Conservation (phyloP, 1,140 invertebrate genomes). For the Chrysomallon squamiferum region DNA sequence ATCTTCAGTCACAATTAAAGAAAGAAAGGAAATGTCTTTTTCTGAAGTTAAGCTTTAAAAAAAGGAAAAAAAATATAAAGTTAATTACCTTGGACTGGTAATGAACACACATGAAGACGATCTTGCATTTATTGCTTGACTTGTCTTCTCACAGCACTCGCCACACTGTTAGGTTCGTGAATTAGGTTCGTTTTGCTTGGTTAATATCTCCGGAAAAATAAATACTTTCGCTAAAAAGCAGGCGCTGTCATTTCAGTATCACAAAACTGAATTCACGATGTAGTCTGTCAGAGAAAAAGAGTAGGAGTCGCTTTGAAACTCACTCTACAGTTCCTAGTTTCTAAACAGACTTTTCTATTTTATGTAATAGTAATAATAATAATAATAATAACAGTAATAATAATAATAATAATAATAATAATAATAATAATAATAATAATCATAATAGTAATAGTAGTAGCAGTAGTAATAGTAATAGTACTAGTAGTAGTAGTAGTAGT, state of each 20-base stretch:
- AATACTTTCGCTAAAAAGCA: neutral
- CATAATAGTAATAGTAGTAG: neutral
- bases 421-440: neutral
- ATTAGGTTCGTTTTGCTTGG: constrained; percentile 3
- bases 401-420: neutral
- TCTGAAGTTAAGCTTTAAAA: too few species aligned
- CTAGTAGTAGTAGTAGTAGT: neutral
- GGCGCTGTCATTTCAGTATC: neutral
- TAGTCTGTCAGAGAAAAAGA: too few species aligned
- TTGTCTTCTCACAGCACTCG: neutral
- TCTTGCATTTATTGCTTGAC: too few species aligned
- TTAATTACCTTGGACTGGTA: too few species aligned
- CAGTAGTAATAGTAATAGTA: neutral
- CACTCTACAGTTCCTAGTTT: neutral
- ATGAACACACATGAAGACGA: too few species aligned
- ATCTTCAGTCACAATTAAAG: too few species aligned
- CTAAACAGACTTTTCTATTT: neutral
- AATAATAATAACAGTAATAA: neutral
- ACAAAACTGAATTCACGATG: too few species aligned
- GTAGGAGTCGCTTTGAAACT: too few species aligned
- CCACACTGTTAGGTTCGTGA: neutral
- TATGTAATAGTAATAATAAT: neutral
- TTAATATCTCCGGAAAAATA: constrained; percentile 1
- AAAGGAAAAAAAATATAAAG: too few species aligned
- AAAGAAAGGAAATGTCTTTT: too few species aligned